Percentiles rank a stretch among this genome's conserved stretches.
Evolutionary conservation across 1,140 invertebrate species (phyloP).

Genomic region (Chrysopa pallens): DNA sequence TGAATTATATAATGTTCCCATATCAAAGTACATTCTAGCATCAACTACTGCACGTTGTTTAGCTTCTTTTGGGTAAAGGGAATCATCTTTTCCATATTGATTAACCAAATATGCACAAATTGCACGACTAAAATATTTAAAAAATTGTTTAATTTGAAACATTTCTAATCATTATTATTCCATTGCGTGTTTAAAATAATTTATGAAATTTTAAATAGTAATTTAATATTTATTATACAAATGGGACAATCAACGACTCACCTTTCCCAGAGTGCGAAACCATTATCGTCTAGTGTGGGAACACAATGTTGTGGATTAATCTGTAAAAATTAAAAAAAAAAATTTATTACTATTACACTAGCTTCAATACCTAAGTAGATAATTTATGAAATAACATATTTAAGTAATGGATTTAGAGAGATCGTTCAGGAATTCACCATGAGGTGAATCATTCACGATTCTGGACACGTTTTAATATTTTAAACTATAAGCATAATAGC

Average conservation of each 20-base stretch:
- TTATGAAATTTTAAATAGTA: neutral
- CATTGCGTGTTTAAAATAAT: neutral
- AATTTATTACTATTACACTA: too few relatives aligned
- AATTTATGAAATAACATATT: too few relatives aligned
- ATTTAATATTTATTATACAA: neutral
- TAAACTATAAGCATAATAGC: too few relatives aligned
- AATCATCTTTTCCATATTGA: conserved; percentile 51
- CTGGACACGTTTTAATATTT: too few relatives aligned
- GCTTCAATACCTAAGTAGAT: too few relatives aligned
- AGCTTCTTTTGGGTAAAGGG: conserved; percentile 53
- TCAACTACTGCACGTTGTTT: conserved; percentile 50
- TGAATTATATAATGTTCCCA: conserved; percentile 43
- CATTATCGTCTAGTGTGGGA: conserved; percentile 48
- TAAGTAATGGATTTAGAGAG: too few relatives aligned
- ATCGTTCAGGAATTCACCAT: too few relatives aligned
- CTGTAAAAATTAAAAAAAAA: conserved; percentile 17
- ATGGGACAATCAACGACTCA: conserved; percentile 7
- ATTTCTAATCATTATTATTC: neutral
- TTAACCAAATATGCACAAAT: conserved; percentile 53
- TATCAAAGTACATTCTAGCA: conserved; percentile 55
- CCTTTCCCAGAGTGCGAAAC: conserved; percentile 45
- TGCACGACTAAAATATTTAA: conserved; percentile 28
- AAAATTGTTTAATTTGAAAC: neutral
- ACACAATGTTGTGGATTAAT: conserved; percentile 51
- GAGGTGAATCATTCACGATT: too few relatives aligned